These are phyloP conservation scores for Acronicta aceris DNA, from an alignment of 2,888 invertebrate species.

Conservation along the genomic window DNA sequence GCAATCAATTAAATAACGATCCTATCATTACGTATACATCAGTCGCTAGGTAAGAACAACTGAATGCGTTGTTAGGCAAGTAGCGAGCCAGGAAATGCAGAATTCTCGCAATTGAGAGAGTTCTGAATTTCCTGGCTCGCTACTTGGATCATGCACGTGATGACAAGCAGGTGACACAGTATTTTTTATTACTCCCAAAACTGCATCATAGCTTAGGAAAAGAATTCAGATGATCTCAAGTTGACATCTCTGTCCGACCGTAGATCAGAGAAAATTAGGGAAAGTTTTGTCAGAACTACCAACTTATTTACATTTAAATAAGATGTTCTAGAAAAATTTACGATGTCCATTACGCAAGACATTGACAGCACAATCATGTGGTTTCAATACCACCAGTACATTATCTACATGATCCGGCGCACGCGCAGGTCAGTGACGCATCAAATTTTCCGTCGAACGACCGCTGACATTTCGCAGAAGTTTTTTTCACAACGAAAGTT, in stretches of 20 bases:
- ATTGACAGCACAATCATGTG: constrained; percentile 4
- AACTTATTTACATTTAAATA: no score
- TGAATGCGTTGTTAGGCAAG: constrained; percentile 24
- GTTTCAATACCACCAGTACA: constrained; percentile 19
- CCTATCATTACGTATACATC: no score
- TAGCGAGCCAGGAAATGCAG: constrained; percentile 32
- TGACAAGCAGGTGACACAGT: constrained; percentile 14
- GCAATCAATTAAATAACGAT: no score
- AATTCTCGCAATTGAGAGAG: background rate
- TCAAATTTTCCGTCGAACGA: constrained; percentile 78
- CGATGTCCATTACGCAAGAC: no score
- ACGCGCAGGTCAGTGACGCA: constrained; percentile 74
- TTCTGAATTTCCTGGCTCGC: no score
- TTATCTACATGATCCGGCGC: constrained; percentile 44
- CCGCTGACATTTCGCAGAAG: constrained; percentile 84
- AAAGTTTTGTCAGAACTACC: no score
- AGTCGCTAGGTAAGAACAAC: background rate
- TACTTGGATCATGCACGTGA: constrained; percentile 8
- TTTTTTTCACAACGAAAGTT: constrained; percentile 77
- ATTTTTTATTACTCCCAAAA: constrained; percentile 7
- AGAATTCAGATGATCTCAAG: no score
- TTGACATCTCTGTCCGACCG: no score
- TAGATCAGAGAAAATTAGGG: no score
- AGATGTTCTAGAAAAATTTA: no score
- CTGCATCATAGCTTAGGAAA: background rate